Percentiles rank a stretch among this genome's conserved stretches.
phyloP scores from a whole-genome alignment of 92 coral and sea anemone genomes.

The Galaxea fascicularis region DNA sequence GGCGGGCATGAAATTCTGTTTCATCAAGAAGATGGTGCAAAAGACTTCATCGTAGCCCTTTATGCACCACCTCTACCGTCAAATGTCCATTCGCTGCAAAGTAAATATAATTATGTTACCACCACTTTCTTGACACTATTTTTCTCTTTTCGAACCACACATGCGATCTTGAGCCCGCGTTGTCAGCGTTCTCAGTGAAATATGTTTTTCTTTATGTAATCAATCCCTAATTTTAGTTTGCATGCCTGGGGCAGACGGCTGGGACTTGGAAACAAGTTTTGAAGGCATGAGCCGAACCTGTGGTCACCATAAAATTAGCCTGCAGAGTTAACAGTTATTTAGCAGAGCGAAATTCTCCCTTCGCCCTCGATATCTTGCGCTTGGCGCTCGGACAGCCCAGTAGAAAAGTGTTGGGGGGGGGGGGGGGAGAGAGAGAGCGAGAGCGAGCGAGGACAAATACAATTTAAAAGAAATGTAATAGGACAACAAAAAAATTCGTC shows the following conservation, averaged over 20 bases:
- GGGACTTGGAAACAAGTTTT: no score
- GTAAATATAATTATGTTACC: background rate
- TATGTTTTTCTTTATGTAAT: slow-evolving; percentile 31
- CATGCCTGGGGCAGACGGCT: background rate
- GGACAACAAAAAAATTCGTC: no score
- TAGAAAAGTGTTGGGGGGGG: no score
- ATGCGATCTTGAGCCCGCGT: slow-evolving; percentile 29
- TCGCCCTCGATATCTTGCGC: no score
- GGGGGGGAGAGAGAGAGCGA: background rate
- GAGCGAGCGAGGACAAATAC: background rate
- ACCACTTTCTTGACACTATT: background rate
- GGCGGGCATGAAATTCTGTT: background rate
- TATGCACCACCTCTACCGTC: background rate
- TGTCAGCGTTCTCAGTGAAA: slow-evolving; percentile 23
- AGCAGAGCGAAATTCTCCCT: no score
- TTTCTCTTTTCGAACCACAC: background rate
- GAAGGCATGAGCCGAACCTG: no score
- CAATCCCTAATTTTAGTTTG: background rate
- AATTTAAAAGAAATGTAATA: no score
- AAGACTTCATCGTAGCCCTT: background rate
- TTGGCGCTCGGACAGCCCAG: no score
- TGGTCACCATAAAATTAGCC: no score
- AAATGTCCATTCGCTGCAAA: background rate
- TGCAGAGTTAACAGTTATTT: no score
- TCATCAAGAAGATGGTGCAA: background rate